Base-by-base conservation (phyloP, 2,113 vertebrate genomes). In the Ascaphus truei region DNA sequence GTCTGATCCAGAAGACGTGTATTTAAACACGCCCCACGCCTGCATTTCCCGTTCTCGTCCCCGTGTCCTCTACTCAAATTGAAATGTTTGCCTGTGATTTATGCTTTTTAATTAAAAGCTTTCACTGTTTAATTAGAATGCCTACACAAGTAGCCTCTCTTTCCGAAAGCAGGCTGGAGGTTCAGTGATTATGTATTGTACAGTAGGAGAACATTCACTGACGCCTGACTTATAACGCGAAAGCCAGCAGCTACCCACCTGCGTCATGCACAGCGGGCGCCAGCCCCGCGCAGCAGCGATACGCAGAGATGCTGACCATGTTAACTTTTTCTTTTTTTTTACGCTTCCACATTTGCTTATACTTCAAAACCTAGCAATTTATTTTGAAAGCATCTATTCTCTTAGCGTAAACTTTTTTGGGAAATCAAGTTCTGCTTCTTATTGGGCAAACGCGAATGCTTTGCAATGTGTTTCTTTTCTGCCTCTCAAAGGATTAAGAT, bases 111-210 rank as follows among this genome's bases (percentile, higher is more conserved):
- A 83, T 85, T 79, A 81, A 78, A 73, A 81, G 73, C 75, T 78
- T 80, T 73, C 75, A 71, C 65, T 73, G 68, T 83, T 79, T 84
- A 79, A 85, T 83, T 82, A 82, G 72, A 81, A 82, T 60, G 84
- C 72, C 65, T 69, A 81, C 45, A 65, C 73, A 74, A 77, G 57
- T 78, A 78, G 79, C 68, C 77, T 85, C 78, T 78, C 34, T 79
- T 81, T 85, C 76, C 73, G 67, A 76, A 79, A 80, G 77, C 69
- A 63, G 73, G 33, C 80, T 80, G 80, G 64, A 81, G 65, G 68
- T 66, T 80, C 62, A 60, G 72, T 78, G 83, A 83, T 86, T 86
- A 77, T 26, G 47, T 73, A 68, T 77, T 63, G 67, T 77, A 66
- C 82, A 80, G 77, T 78, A 74, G 76, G 74, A 78, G 85, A 79